Percentiles rank a stretch among this genome's conserved stretches.
These are phyloP conservation scores for Patella ulyssiponensis DNA, from an alignment of 2,888 invertebrate genomes.

Conservation along the genomic window DNA sequence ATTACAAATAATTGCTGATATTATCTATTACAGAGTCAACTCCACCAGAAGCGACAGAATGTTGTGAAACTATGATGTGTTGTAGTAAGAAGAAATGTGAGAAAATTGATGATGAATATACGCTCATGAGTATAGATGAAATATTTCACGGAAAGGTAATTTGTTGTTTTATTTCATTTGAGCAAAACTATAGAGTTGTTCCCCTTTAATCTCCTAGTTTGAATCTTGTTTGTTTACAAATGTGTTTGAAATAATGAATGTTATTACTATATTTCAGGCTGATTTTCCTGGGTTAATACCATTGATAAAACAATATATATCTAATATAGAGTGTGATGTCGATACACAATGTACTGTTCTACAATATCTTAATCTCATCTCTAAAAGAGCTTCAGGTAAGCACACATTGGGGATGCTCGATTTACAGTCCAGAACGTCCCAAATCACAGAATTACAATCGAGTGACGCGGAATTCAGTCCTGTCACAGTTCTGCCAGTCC, in stretches of 20 bases:
- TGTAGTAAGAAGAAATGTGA: constrained; percentile 49
- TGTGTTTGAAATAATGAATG: too few species aligned
- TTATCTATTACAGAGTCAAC: constrained; percentile 55
- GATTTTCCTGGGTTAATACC: constrained; percentile 96
- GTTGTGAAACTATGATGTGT: constrained; percentile 44
- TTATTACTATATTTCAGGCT: constrained; percentile 75
- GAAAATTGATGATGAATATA: constrained; percentile 68
- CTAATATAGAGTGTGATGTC: constrained; percentile 96
- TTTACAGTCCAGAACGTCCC: too few species aligned
- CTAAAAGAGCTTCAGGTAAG: constrained; percentile 73
- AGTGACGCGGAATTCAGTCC: too few species aligned
- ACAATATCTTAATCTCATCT: constrained; percentile 94
- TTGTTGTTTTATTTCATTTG: background rate
- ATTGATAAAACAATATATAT: constrained; percentile 92
- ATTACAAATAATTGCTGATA: background rate
- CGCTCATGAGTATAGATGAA: constrained; percentile 92
- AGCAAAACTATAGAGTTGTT: too few species aligned
- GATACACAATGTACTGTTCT: constrained; percentile 98
- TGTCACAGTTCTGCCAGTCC: too few species aligned
- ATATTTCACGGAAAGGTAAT: constrained; percentile 92
- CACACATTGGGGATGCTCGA: too few species aligned
- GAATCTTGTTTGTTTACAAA: too few species aligned
- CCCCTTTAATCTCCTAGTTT: too few species aligned
- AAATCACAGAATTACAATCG: too few species aligned
- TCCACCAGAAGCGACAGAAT: constrained; percentile 72